Conservation (phyloP, 53 echinoderm and acorn worm species). For the Arbacia lixula region DNA sequence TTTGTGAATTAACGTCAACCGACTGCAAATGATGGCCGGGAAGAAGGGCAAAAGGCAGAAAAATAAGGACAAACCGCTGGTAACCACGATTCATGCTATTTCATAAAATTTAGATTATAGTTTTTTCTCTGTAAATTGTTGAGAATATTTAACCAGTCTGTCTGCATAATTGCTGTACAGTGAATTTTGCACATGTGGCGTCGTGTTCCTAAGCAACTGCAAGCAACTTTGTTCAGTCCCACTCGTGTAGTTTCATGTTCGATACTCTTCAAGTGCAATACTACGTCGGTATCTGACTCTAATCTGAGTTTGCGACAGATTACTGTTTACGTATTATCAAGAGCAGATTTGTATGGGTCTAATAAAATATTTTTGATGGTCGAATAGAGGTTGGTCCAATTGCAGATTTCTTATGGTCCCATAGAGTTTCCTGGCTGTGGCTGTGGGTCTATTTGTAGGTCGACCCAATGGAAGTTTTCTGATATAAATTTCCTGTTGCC, state of each 20-base stretch:
- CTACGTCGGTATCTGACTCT: too few relatives aligned
- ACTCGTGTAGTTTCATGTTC: background rate
- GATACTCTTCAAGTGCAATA: background rate
- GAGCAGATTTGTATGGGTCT: too few relatives aligned
- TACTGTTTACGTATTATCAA: too few relatives aligned
- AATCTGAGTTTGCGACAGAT: too few relatives aligned
- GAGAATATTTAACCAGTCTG: too few relatives aligned
- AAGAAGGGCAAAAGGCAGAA: conserved; percentile 61
- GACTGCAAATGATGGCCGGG: conserved; percentile 39
- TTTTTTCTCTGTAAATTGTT: background rate
- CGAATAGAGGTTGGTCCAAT: too few relatives aligned
- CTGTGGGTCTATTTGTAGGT: too few relatives aligned
- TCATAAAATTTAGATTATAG: background rate
- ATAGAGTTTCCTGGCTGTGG: too few relatives aligned
- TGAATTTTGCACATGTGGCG: conserved; percentile 18
- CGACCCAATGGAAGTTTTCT: too few relatives aligned
- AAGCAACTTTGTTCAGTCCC: background rate
- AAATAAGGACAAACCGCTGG: conserved; percentile 59
- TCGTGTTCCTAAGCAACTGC: conserved; percentile 59
- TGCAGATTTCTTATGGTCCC: too few relatives aligned
- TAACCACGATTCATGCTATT: background rate
- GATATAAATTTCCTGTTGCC: too few relatives aligned
- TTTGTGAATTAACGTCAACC: background rate
- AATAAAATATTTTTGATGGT: too few relatives aligned
- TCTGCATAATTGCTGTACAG: background rate